phyloP scores from a whole-genome alignment of 2,888 invertebrate genomes.

The Lasius fuliginosus region DNA sequence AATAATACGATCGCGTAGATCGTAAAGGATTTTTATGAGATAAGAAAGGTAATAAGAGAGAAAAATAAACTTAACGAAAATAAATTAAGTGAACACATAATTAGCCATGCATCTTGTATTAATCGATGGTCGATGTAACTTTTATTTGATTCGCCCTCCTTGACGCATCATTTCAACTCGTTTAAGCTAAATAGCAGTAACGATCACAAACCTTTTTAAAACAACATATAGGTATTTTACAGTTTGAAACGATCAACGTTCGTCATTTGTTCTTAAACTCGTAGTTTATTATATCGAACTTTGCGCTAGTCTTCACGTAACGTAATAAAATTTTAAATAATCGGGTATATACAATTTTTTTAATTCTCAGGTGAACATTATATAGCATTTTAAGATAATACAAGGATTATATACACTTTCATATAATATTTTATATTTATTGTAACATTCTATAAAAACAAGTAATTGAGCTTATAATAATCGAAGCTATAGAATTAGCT shows the following conservation, averaged over 20 bases:
- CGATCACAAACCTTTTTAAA: conserved; percentile 52
- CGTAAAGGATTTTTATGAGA: conserved; percentile 63
- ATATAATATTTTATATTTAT: conserved; percentile 72
- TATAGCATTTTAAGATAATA: conserved; percentile 71
- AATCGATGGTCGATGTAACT: conserved; percentile 43
- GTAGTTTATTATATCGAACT: conserved; percentile 65
- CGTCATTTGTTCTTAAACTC: conserved; percentile 61
- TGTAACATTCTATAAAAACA: conserved; percentile 59
- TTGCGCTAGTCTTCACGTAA: conserved; percentile 57
- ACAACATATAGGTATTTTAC: conserved; percentile 58
- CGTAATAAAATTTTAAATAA: conserved; percentile 69
- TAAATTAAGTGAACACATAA: conserved; percentile 41
- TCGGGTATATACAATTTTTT: conserved; percentile 68
- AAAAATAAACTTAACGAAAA: conserved; percentile 40
- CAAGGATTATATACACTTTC: conserved; percentile 69
- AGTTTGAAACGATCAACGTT: conserved; percentile 48
- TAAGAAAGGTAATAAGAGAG: conserved; percentile 44
- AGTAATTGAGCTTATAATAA: conserved; percentile 71
- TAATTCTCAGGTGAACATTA: conserved; percentile 69
- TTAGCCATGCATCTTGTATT: conserved; percentile 47
- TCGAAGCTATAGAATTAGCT: conserved; percentile 60
- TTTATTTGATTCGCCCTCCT: conserved; percentile 61
- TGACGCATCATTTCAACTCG: conserved; percentile 63
- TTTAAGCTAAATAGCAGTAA: conserved; percentile 69
- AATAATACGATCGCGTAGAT: conserved; percentile 70